Evolutionary conservation across 2,797 vertebrate genomes (phyloP), one percentile per base, ranked within the genome.

Genomic region (Babyrousa celebensis): DNA sequence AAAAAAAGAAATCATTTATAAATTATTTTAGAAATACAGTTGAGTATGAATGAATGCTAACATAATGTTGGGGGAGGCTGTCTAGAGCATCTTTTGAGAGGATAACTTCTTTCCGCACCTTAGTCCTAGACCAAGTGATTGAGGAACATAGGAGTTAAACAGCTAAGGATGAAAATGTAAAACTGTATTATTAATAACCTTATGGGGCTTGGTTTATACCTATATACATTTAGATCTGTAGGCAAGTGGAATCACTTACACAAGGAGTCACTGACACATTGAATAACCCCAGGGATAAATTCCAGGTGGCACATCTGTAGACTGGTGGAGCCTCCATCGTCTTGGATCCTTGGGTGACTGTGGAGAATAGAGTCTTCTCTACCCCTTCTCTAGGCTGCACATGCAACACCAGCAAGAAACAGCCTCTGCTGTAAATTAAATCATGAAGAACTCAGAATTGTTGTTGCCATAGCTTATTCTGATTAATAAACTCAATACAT

Each of bases 141-240:
- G 68, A 83, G 23, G 56, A 87, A 75, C 62, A 25, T 36, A 91
- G 43, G 52, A 52, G 20, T 92, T 75, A 87, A 82, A 75, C 27
- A 79, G 16, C 70, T 63, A 36, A 77, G 75, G 52, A 67, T 72
- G 48, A 60, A 85, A 70, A 27, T 60, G 63, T 92, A 60, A 43
- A 43, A 21, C 72, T 58, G 85, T 85, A 92, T 77, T 92, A 48
- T 14, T 85, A 36, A 32, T 92, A 78, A 85, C 79, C 60, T 80
- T 48, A 9, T 21, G 29, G 48, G 48, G 17, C 32, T 85, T 74
- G 58, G 36, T 89, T 78, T 89, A 14, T 84, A 63, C n/a, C 16
- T 94, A 12, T 48, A 32, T 85, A 43, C 62, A 77, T 74, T 85
- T 82, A 54, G 27, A 70, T 80, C 40, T 68, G 9, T 56, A 90